Percentiles rank a stretch among this genome's conserved stretches.
These are phyloP conservation scores for Ormyrus rosae DNA, from an alignment of 2,888 invertebrate genomes.

Conservation along the genomic window DNA sequence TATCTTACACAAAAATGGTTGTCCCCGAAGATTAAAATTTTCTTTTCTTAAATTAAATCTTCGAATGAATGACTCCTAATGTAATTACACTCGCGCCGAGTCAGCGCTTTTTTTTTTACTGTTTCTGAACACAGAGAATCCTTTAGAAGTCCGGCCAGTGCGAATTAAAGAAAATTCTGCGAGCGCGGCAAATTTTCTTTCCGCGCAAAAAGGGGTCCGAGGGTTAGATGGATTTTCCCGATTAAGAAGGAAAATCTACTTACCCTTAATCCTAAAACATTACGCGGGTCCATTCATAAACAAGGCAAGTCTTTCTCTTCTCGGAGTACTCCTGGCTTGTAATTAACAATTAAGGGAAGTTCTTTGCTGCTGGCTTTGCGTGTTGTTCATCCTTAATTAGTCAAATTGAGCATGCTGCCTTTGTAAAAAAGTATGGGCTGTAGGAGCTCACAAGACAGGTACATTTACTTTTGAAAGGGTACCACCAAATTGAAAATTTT, in stretches of 20 bases:
- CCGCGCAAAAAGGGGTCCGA: not conserved
- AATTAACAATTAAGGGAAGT: slow-evolving; percentile 10
- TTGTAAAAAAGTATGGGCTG: too few species aligned
- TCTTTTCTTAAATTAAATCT: too few species aligned
- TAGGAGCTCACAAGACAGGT: too few species aligned
- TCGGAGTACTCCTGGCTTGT: not conserved
- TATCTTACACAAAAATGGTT: too few species aligned
- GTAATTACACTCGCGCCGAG: not conserved
- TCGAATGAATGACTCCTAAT: not conserved
- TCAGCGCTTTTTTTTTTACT: too few species aligned
- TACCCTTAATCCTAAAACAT: slow-evolving; percentile 56
- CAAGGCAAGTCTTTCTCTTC: slow-evolving; percentile 17
- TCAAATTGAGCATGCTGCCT: not conserved
- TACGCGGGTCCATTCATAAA: slow-evolving; percentile 52
- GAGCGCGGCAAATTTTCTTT: not conserved
- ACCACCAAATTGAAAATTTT: too few species aligned
- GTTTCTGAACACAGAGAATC: too few species aligned
- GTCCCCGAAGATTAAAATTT: too few species aligned
- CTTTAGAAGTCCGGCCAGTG: too few species aligned
- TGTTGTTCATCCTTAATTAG: slow-evolving; percentile 13
- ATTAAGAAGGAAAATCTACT: slow-evolving; percentile 56
- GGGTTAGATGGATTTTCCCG: slow-evolving; percentile 35
- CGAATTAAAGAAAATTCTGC: slow-evolving; percentile 15
- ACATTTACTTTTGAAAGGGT: too few species aligned
- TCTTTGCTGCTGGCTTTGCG: not conserved